These are phyloP conservation scores for Leptopilina clavipes DNA, from an alignment of 1,140 invertebrate genomes.

Conservation along the genomic window DNA sequence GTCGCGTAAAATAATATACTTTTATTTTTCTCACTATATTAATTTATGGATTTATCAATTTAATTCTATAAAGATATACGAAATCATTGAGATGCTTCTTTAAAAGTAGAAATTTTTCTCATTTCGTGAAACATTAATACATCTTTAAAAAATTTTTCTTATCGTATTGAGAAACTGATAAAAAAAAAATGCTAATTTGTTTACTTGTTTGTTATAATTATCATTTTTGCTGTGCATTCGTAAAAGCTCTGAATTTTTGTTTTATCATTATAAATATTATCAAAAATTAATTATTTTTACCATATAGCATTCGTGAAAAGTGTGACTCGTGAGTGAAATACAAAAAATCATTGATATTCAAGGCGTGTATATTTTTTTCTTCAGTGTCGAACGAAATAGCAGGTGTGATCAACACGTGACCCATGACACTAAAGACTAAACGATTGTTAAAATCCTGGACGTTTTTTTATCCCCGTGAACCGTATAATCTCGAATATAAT, in stretches of 20 bases:
- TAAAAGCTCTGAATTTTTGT: background rate
- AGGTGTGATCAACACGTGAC: conserved; percentile 43
- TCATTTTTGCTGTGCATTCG: background rate
- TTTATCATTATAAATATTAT: background rate
- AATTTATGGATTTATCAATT: too few species aligned
- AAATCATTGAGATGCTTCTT: too few species aligned
- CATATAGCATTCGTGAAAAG: background rate
- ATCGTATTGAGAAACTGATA: background rate
- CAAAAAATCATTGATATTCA: background rate
- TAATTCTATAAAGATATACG: too few species aligned
- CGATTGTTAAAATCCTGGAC: background rate
- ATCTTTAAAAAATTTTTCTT: background rate
- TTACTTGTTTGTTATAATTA: background rate
- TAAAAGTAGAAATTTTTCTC: too few species aligned
- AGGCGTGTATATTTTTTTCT: background rate
- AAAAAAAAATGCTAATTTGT: conserved; percentile 10
- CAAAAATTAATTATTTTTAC: conserved; percentile 2
- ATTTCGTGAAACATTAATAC: too few species aligned
- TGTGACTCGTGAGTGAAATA: too few species aligned
- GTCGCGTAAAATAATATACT: too few species aligned
- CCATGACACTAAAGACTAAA: conserved; percentile 34
- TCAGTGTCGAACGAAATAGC: background rate
- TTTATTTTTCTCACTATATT: too few species aligned
- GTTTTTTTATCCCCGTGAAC: background rate
- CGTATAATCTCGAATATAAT: background rate